These are phyloP conservation scores for Zoroaster sp. DNA, from an alignment of 53 echinoderm and acorn worm species.

Conservation along the genomic window DNA sequence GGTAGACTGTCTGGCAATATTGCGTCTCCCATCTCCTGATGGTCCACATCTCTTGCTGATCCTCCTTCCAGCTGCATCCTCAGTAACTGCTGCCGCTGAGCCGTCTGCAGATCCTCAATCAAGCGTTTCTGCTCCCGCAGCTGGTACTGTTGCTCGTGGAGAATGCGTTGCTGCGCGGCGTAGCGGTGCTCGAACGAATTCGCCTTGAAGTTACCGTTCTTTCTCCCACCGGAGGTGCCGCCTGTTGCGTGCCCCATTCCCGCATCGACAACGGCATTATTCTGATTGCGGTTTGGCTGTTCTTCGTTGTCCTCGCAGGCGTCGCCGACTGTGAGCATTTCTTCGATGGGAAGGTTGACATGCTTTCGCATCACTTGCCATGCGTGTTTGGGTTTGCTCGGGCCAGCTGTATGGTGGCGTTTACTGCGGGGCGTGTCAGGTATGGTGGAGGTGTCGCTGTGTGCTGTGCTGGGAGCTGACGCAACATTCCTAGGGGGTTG, in stretches of 20 bases:
- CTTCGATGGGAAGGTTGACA: constrained; percentile 78
- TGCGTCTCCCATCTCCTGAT: not conserved
- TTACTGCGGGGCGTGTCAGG: not conserved
- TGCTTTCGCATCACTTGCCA: constrained; percentile 98
- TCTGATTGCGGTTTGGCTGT: constrained; percentile 30
- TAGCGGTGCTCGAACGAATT: constrained; percentile 64
- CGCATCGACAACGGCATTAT: constrained; percentile 19
- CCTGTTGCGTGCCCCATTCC: not conserved
- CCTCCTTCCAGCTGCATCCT: constrained; percentile 68
- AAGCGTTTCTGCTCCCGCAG: constrained; percentile 84
- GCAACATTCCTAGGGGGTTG: not conserved
- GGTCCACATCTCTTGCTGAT: not conserved
- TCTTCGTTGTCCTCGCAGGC: not conserved
- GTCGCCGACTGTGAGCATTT: constrained; percentile 74
- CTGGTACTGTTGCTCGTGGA: constrained; percentile 87
- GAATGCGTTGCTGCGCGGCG: constrained; percentile 86
- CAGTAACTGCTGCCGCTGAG: constrained; percentile 75
- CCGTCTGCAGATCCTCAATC: constrained; percentile 83
- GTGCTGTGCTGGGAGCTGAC: constrained; percentile 8
- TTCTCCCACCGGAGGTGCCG: not conserved
- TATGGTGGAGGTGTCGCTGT: constrained; percentile 25
- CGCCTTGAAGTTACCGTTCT: constrained; percentile 1
- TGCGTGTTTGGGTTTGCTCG: constrained; percentile 83
- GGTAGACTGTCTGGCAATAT: not conserved
- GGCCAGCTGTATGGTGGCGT: not conserved